Percentiles rank a stretch among this genome's conserved stretches.
Evolutionary conservation across 2,113 vertebrate species (phyloP).

Genomic region (Ramphastos sulfuratus): DNA sequence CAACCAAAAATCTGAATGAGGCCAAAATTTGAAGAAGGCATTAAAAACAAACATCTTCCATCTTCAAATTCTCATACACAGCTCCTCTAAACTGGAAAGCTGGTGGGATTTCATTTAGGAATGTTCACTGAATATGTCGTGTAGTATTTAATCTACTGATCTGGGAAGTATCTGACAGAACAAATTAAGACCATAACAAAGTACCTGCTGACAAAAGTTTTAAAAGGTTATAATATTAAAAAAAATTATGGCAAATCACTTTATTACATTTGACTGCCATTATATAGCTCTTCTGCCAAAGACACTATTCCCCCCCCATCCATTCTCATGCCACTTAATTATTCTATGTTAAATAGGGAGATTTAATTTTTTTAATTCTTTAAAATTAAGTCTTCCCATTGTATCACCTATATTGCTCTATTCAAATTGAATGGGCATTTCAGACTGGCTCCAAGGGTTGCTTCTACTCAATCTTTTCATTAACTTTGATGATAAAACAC

Average conservation of each 20-base stretch:
- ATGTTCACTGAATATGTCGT: background rate
- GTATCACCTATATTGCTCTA: background rate
- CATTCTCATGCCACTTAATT: background rate
- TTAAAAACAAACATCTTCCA: background rate
- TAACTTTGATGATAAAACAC: background rate
- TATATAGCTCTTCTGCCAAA: background rate
- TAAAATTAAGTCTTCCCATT: background rate
- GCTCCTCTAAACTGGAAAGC: background rate
- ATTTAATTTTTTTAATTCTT: background rate
- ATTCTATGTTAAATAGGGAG: background rate
- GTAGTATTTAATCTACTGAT: background rate
- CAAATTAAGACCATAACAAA: background rate
- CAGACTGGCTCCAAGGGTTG: background rate
- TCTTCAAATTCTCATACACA: background rate
- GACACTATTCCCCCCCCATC: background rate
- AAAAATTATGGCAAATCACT: background rate
- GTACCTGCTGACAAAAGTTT: background rate
- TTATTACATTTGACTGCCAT: background rate
- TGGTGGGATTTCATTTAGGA: background rate
- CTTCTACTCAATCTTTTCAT: background rate
- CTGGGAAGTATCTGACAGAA: background rate
- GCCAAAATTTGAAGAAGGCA: background rate
- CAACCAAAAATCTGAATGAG: too few relatives aligned
- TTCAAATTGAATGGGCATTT: background rate
- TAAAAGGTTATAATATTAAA: background rate